Evolutionary conservation across 2,797 vertebrate species (phyloP), one percentile per base, ranked within the genome.

Genomic region (Pelodytes ibericus): DNA sequence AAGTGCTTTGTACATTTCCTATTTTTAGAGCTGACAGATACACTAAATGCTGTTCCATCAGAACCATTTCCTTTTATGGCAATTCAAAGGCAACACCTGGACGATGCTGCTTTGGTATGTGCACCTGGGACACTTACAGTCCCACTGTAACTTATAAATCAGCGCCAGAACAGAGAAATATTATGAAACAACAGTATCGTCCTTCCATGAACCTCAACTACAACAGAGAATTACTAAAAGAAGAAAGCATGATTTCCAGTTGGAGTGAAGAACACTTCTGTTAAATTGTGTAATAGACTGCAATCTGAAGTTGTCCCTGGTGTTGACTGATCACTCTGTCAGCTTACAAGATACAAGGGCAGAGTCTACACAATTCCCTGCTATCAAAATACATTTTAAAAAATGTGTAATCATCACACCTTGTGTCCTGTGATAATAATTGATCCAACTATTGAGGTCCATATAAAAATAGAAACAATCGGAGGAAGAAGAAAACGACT

Each of bases 81-180:
- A 16, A 69, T 27, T 25, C 31, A 71, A 71, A 71, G 39, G 16
- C 56, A 22, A 44, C 30, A 39, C 60, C 60, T 62, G 60, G 30
- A 36, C 18, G 67, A 3, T 10, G 33, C 22, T 26, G 24, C 22
- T 36, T n/a, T 24, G 18, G 24, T 41, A 60, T 27, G 24, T 47
- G 20, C 44, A 59, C 60, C 36, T 71, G 49, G 22, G 30, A 49
- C 16, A 27, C 4, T 58, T 3, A 36, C 6, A 36, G 26, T 18
- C 16, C 1, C n/a, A 60, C 13, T 7, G n/a, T 33, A 18, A n/a
- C 18, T 39, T 4, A n/a, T 62, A 30, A 33, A 22, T 22, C 0
- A 62, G 20, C n/a, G 2, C 26, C 18, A 16, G n/a, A n/a, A n/a
- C n/a, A 1, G 41, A 44, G 41, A 16, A 16, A 13, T 3, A 44